These are phyloP conservation scores for Pantherophis alleghaniensis DNA, from an alignment of 2,797 vertebrate species.

Conservation along the genomic window DNA sequence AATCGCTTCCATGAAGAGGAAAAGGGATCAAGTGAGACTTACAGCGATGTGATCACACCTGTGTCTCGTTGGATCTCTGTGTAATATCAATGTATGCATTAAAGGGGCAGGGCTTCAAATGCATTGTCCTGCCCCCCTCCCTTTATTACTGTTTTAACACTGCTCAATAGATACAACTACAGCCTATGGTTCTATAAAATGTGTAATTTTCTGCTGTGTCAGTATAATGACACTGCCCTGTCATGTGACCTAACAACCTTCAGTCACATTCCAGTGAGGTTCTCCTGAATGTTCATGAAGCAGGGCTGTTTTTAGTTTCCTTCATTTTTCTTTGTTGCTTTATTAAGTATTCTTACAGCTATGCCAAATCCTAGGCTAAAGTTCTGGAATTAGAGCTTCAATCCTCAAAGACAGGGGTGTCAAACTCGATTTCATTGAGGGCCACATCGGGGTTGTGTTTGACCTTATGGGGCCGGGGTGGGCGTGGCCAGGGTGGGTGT, in stretches of 20 bases:
- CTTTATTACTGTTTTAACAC: not conserved
- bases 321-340: not conserved
- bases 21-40: not conserved
- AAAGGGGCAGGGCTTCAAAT: not conserved
- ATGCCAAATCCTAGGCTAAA: conserved; percentile 16
- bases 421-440: too few relatives aligned
- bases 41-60: not conserved
- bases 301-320: not conserved
- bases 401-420: conserved; percentile 1
- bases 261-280: not conserved
- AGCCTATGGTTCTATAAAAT: not conserved
- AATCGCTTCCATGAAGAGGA: not conserved
- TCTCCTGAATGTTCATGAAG: not conserved
- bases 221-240: not conserved
- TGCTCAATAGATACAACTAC: not conserved
- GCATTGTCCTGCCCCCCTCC: not conserved
- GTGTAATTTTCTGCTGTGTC: not conserved
- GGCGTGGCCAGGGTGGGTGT: too few relatives aligned
- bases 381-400: conserved; percentile 35
- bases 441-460: too few relatives aligned
- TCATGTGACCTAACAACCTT: not conserved
- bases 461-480: too few relatives aligned
- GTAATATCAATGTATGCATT: not conserved
- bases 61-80: not conserved
- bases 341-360: not conserved